A percentile compares a stretch with the other conserved stretches of the same genome.
phyloP scores from a whole-genome alignment of 2,888 invertebrate genomes.

The Timandra comae region DNA sequence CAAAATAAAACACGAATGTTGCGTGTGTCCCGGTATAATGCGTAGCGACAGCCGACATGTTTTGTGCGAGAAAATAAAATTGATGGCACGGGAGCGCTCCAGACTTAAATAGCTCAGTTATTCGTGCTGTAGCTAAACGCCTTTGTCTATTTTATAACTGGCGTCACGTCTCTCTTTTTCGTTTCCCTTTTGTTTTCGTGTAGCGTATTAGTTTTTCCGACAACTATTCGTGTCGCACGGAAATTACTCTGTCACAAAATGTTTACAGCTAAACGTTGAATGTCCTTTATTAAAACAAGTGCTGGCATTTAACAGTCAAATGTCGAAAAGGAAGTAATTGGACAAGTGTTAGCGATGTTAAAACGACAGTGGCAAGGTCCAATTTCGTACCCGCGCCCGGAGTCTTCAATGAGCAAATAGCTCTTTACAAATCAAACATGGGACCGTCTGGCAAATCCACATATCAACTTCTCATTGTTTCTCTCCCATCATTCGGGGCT shows the following conservation, averaged over 20 bases:
- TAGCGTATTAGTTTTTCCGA: slow-evolving; percentile 63
- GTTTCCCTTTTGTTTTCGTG: slow-evolving; percentile 53
- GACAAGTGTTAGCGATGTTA: slow-evolving; percentile 58
- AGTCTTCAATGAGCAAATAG: slow-evolving; percentile 68
- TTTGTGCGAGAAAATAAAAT: slow-evolving; percentile 77
- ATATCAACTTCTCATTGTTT: slow-evolving; percentile 75
- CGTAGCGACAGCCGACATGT: slow-evolving; percentile 74
- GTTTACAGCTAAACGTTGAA: slow-evolving; percentile 35
- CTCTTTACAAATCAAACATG: slow-evolving; percentile 75
- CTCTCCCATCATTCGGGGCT: slow-evolving; percentile 65
- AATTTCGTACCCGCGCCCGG: slow-evolving; percentile 66
- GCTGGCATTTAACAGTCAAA: slow-evolving; percentile 41
- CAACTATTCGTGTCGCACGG: slow-evolving; percentile 51
- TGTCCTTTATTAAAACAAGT: slow-evolving; percentile 48
- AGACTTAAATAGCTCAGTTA: slow-evolving; percentile 68
- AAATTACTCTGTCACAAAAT: slow-evolving; percentile 55
- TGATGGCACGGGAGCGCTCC: slow-evolving; percentile 65
- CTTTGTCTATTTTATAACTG: slow-evolving; percentile 72
- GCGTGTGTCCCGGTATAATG: slow-evolving; percentile 70
- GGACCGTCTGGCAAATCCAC: slow-evolving; percentile 68
- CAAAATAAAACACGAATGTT: slow-evolving; percentile 72
- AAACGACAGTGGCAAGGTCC: slow-evolving; percentile 45
- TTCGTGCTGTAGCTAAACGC: slow-evolving; percentile 67
- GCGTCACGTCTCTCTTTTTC: slow-evolving; percentile 49
- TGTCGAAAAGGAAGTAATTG: slow-evolving; percentile 58